Base-by-base conservation (phyloP, 2,888 invertebrate species). In the Drosophila bunnanda region DNA sequence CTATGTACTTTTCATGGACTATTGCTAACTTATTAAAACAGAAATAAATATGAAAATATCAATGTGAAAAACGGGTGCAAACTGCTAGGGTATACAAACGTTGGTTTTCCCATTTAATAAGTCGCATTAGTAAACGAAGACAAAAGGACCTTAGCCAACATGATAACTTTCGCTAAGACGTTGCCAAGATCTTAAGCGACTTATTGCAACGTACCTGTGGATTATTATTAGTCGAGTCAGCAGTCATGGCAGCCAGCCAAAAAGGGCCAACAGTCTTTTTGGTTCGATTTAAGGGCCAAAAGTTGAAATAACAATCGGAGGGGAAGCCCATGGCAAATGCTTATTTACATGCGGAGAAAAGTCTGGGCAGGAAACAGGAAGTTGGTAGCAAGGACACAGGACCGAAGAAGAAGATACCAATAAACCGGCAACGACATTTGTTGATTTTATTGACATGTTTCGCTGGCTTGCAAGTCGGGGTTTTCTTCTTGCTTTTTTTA, bases 401-500 rank as follows among this genome's bases (percentile, higher is more conserved):
- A 43, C 68, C 32, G 36, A 57, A 22, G 15, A 66, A 65, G 59
- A 28, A 57, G 46, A 62, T 68, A 20, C 64, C 62, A 72, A 72
- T 70, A 74, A 75, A 75, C 61, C 69, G 58, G 65, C 77, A 84
- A 65, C 58, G 82, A 78, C 81, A 86, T 86, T 88, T 86, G 81
- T 85, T 83, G 81, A 81, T 86, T 85, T 85, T 85, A 85, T 85
- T 85, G 85, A 88, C 89, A 88, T 88, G 76, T 81, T 77, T 79
- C 78, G 69, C 43, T 64, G 61, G 48, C 57, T 56, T 50, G 53
- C 39, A 44, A 36, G 28, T n/a, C 43, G 20, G 34, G 10, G 13
- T 17, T 50, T 41, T 30, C 53, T 54, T 41, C 36, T 13, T 53
- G 46, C 39, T 55, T 28, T 43, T 48, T 52, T 32, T 50, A 30